phyloP scores from a whole-genome alignment of 2,113 vertebrate species.

The Noturus placidus region DNA sequence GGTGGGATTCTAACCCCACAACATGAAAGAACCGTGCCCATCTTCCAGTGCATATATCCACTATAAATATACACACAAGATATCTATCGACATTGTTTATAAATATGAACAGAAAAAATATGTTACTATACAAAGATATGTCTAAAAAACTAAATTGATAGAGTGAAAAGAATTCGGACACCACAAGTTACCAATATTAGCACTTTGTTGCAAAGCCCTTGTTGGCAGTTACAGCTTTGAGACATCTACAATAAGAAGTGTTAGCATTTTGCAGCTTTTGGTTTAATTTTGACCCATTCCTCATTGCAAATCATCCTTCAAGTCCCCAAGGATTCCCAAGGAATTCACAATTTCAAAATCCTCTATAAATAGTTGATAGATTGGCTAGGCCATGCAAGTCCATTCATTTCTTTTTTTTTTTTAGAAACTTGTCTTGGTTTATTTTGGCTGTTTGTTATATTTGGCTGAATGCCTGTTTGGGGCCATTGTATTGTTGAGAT shows the following conservation, averaged over 20 bases:
- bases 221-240: neutral
- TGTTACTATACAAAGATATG: neutral
- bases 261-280: neutral
- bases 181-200: neutral
- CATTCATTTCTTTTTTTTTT: neutral
- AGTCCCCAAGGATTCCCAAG: neutral
- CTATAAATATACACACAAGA: neutral
- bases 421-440: neutral
- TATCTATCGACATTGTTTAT: neutral
- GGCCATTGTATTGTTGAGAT: neutral
- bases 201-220: neutral
- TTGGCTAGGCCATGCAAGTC: neutral
- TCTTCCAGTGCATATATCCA: neutral
- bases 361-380: neutral
- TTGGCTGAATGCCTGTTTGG: neutral
- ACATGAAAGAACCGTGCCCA: too few relatives aligned
- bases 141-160: neutral
- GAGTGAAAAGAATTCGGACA: neutral
- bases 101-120: neutral
- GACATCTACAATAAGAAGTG: neutral
- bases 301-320: neutral
- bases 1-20: too few relatives aligned
- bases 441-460: neutral
- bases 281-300: neutral
- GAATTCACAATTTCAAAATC: neutral